phyloP scores from a whole-genome alignment of 2,797 vertebrate species.

The Smutsia gigantea region DNA sequence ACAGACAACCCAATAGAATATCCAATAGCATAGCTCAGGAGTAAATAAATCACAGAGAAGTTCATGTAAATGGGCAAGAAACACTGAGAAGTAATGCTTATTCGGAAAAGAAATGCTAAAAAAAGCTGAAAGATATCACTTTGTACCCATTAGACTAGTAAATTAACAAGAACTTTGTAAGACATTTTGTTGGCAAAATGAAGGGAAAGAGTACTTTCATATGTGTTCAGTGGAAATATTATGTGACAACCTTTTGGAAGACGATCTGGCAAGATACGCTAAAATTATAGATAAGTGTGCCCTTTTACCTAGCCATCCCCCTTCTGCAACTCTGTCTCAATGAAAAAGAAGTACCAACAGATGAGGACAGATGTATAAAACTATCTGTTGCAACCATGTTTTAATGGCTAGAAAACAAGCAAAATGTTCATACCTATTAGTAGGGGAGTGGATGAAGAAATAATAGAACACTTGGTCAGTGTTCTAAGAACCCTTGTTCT shows the following conservation, averaged over 20 bases:
- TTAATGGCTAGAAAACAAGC: neutral
- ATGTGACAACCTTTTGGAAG: neutral
- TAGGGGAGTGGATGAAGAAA: neutral
- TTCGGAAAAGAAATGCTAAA: neutral
- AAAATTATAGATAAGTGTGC: slow-evolving; percentile 32
- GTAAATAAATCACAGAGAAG: neutral
- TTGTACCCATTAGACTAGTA: neutral
- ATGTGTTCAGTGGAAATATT: slow-evolving; percentile 28
- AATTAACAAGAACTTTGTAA: slow-evolving; percentile 11
- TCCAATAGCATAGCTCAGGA: neutral
- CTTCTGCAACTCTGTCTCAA: neutral
- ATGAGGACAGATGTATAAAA: neutral
- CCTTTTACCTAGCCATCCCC: neutral
- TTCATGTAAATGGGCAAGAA: neutral
- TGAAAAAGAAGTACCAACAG: neutral
- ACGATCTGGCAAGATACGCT: neutral
- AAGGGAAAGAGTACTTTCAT: slow-evolving; percentile 7
- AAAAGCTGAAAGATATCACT: neutral
- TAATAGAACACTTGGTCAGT: neutral
- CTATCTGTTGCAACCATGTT: neutral
- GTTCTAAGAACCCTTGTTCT: neutral
- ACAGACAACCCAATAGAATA: neutral
- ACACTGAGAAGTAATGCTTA: neutral
- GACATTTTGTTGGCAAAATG: neutral
- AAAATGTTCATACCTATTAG: neutral